Conservation (phyloP, 1,140 invertebrate species). For the Calephelis virginiensis region DNA sequence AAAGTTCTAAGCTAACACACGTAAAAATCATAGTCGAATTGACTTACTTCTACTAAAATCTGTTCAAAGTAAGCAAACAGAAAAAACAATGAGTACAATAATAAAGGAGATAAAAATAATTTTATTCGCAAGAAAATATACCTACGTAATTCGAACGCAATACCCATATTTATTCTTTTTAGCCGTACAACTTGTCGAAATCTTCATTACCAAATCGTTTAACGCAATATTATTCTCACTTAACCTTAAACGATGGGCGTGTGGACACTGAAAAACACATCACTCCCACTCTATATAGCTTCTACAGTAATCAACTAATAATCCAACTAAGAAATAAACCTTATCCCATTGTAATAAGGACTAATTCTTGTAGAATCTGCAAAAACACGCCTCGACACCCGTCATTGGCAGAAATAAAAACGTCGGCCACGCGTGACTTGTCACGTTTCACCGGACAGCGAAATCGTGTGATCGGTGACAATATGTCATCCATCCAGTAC, state of each 20-base stretch:
- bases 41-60: no score
- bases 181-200: background rate
- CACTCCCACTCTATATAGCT: constrained; percentile 68
- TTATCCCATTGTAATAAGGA: constrained; percentile 44
- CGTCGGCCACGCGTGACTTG: constrained; percentile 71
- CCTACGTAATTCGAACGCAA: no score
- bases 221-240: constrained; percentile 18
- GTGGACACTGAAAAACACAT: constrained; percentile 69
- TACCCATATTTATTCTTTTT: no score
- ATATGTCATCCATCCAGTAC: constrained; percentile 60
- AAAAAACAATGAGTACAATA: no score
- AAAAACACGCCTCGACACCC: constrained; percentile 67
- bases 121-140: no score
- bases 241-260: constrained; percentile 59
- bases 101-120: no score
- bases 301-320: constrained; percentile 45
- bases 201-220: background rate
- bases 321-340: constrained; percentile 37
- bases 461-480: constrained; percentile 73
- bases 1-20: no score
- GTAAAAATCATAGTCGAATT: no score
- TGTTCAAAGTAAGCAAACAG: no score
- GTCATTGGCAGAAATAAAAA: constrained; percentile 79
- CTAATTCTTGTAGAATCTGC: constrained; percentile 37
- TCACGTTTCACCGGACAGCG: constrained; percentile 72